These are phyloP conservation scores for Catocala nupta DNA, from an alignment of 2,888 invertebrate genomes.

Conservation along the genomic window DNA sequence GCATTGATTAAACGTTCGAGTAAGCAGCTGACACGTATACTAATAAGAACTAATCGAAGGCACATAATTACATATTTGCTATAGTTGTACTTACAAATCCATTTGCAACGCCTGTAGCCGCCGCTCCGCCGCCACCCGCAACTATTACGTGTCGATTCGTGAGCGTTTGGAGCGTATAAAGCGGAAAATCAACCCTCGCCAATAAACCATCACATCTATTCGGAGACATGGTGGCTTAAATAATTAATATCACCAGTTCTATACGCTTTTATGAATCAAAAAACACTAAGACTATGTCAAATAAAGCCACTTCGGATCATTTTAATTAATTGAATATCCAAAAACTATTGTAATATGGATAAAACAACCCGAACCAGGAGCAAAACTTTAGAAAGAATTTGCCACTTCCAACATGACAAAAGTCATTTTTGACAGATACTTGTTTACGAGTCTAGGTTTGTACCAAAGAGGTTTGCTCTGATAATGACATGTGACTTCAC, in stretches of 20 bases:
- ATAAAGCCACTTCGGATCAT: constrained; percentile 67
- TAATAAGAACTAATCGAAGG: constrained; percentile 21
- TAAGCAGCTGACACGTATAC: constrained; percentile 70
- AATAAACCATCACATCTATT: constrained; percentile 90
- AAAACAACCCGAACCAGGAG: constrained; percentile 63
- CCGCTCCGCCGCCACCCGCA: constrained; percentile 98
- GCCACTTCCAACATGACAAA: constrained; percentile 86
- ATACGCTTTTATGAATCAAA: constrained; percentile 50
- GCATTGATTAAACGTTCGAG: constrained; percentile 41
- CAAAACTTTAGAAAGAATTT: constrained; percentile 75
- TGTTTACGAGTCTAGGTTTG: constrained; percentile 31
- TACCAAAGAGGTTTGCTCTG: neutral
- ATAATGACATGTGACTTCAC: no score
- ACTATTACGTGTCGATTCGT: constrained; percentile 97
- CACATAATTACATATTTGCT: constrained; percentile 29
- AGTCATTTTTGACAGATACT: constrained; percentile 73
- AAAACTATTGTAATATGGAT: constrained; percentile 67
- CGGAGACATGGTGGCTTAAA: constrained; percentile 77
- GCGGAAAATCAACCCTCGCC: constrained; percentile 96
- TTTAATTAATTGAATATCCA: constrained; percentile 61
- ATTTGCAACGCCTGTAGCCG: constrained; percentile 98
- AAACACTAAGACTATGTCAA: constrained; percentile 62
- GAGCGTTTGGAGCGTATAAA: constrained; percentile 96
- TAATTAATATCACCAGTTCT: constrained; percentile 64
- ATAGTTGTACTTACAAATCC: constrained; percentile 93